A percentile compares a stretch with the other conserved stretches of the same genome.
These are phyloP conservation scores for Pampusana beccarii DNA, from an alignment of 2,113 vertebrate genomes.

Conservation along the genomic window DNA sequence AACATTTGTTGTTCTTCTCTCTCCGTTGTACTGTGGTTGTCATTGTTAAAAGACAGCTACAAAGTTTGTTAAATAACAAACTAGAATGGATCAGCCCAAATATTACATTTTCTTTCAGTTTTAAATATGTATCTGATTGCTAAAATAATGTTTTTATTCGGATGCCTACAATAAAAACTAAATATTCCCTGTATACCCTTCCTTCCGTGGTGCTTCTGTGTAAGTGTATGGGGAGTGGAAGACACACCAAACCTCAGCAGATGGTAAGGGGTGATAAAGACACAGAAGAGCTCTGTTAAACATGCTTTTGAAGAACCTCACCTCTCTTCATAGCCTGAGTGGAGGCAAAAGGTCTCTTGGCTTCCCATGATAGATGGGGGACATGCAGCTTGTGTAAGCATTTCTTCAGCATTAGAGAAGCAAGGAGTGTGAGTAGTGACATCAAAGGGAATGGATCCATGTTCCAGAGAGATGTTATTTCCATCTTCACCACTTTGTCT, in stretches of 20 bases:
- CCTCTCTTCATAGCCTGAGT: fast-evolving
- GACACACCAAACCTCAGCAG: not conserved
- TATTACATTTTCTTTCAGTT: not conserved
- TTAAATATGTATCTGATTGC: slow-evolving; percentile 28
- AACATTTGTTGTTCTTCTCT: not conserved
- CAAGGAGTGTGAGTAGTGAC: not conserved
- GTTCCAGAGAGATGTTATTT: not conserved
- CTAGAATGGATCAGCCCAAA: not conserved
- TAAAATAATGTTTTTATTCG: not conserved
- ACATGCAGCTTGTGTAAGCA: not conserved
- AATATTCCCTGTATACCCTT: not conserved
- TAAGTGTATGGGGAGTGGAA: not conserved
- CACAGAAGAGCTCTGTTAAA: not conserved
- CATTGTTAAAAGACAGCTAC: not conserved
- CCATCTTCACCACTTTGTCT: not conserved
- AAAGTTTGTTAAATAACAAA: not conserved
- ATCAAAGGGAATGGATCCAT: not conserved
- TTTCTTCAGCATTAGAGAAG: not conserved
- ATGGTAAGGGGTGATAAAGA: not conserved
- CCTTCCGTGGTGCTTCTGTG: not conserved
- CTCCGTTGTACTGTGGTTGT: not conserved
- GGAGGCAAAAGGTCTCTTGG: not conserved
- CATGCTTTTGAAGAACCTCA: not conserved
- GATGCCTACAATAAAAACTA: not conserved
- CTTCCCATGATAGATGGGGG: fast-evolving